Base-by-base conservation (phyloP, 2,888 invertebrate genomes). In the Campoplex nolae region DNA sequence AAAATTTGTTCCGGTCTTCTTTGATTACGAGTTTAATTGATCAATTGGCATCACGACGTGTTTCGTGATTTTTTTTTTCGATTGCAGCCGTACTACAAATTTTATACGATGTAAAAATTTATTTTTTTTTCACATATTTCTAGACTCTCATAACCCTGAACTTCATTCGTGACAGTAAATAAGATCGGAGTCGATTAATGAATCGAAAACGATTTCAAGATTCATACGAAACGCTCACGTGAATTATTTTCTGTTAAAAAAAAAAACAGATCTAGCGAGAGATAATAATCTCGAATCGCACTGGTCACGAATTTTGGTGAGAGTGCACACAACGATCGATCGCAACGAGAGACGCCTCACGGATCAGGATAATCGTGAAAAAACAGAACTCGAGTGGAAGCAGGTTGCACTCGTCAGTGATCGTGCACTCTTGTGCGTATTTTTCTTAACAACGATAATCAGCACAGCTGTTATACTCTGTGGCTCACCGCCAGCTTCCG, bases 301-400 rank as follows among this genome's bases (percentile, higher is more conserved):
- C 90, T 96, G 97, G 92, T 95, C 95, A 92, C 96, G 95, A 89
- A 97, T 96, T 92, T 96, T 96, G 94, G 96, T 95, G 90, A 96
- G 96, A 93, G 96, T 97, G 51, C 96, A 97, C 93, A 95, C 96
- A 88, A 97, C 97, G 6, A 97, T 98, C 85, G 98, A 98, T 90
- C 95, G 96, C 74, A 98, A 97, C 95, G 98, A 97, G 93, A 96
- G 96, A 91, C 96, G 98, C 6, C 96, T 98, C 9, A 96, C 96
- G 0, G 97, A 98, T 90, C 97, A 97, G 93, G 98, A 98, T 92
- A 95, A 97, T 77, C 95, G 97, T 78, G 98, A 98, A 91, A 95
- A 97, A 74, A 97, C 97, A 86, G 97, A 97, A 92, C 95, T 97
- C 80, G 98, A 98, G 93, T 98, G 98, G 98, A 97, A 96, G 90